Evolutionary conservation across 2,113 vertebrate genomes (phyloP).

Genomic region (Climacteris rufus): DNA sequence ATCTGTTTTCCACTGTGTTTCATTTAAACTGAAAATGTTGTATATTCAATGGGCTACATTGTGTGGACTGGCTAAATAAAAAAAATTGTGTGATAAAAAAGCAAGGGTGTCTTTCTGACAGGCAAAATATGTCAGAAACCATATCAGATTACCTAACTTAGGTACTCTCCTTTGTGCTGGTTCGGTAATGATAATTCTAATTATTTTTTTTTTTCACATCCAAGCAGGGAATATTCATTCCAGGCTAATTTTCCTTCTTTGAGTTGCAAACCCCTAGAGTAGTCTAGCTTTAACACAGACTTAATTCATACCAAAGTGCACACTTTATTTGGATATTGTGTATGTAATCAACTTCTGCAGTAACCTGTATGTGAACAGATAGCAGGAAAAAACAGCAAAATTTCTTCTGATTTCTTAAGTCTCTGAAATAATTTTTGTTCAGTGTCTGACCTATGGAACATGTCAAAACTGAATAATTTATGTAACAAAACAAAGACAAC

Average conservation of each 20-base stretch:
- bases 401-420: conserved; percentile 43
- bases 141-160: not conserved
- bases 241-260: not conserved
- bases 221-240: conserved; percentile 21
- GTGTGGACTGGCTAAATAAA: conserved; percentile 33
- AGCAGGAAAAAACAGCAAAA: not conserved
- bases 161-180: not conserved
- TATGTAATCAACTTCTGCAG: conserved; percentile 30
- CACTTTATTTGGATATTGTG: not conserved
- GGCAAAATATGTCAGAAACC: not conserved
- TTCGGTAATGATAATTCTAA: conserved; percentile 6
- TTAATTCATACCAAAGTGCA: conserved; percentile 30
- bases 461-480: conserved; percentile 62
- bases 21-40: not conserved
- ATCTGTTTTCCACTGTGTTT: not conserved
- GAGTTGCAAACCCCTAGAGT: not conserved
- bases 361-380: conserved; percentile 13
- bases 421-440: conserved; percentile 31
- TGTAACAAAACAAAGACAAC: conserved; percentile 68
- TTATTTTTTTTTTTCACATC: conserved; percentile 16
- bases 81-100: conserved; percentile 15
- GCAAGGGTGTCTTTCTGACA: conserved; percentile 1
- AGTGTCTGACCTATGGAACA: conserved; percentile 53
- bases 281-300: not conserved
- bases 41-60: not conserved